Conservation (phyloP, 2,888 invertebrate species). For the Eudasyphora cyanicolor region DNA sequence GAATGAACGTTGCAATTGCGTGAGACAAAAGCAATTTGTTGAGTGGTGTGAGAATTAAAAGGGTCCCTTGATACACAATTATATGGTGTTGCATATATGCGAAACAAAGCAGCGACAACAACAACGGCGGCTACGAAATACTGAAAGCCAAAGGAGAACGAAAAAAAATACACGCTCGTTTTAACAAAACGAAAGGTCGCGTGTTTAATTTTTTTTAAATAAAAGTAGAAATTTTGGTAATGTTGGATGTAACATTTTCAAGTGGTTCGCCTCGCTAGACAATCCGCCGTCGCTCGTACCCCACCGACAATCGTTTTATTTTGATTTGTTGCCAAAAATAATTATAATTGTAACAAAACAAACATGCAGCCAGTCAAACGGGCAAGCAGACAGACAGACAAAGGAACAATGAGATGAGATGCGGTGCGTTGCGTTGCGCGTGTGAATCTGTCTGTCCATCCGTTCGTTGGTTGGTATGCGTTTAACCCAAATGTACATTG, state of each 20-base stretch:
- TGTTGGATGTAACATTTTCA: slow-evolving; percentile 22
- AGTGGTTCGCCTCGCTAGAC: slow-evolving; percentile 31
- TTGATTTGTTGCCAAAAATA: slow-evolving; percentile 57
- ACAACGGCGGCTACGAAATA: slow-evolving; percentile 13
- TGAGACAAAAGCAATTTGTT: slow-evolving; percentile 58
- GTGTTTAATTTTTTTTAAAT: slow-evolving; percentile 40
- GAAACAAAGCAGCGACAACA: slow-evolving; percentile 4
- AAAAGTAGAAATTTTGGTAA: slow-evolving; percentile 13
- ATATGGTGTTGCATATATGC: slow-evolving; percentile 49
- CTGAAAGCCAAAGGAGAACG: slow-evolving; percentile 10
- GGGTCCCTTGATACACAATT: slow-evolving; percentile 53
- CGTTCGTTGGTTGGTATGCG: neutral
- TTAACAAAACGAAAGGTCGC: slow-evolving; percentile 49
- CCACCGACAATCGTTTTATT: slow-evolving; percentile 34
- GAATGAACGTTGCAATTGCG: slow-evolving; percentile 59
- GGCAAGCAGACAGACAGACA: neutral
- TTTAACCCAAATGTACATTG: neutral
- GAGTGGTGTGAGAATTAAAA: slow-evolving; percentile 61
- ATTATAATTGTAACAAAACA: slow-evolving; percentile 49
- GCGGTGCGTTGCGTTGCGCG: neutral
- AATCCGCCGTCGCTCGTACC: neutral
- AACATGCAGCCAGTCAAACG: neutral
- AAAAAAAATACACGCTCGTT: neutral
- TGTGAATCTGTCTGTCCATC: neutral
- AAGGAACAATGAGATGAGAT: neutral